phyloP scores from a whole-genome alignment of 2,888 invertebrate species.

The Autographa gamma region DNA sequence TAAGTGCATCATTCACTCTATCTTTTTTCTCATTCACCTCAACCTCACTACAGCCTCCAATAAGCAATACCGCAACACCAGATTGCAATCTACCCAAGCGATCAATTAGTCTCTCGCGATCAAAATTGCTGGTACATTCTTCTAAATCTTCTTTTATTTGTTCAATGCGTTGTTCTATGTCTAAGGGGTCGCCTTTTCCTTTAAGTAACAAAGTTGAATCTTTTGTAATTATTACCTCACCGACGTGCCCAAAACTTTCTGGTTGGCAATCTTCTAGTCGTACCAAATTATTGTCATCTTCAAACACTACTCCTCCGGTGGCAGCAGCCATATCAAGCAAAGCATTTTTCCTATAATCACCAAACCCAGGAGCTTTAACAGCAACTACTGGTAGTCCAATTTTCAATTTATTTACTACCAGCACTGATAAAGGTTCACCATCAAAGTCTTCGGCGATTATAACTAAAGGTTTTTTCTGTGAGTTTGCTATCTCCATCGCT shows the following conservation, averaged over 20 bases:
- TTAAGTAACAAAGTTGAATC: conserved; percentile 93
- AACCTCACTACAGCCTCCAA: conserved; percentile 96
- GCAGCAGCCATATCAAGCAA: conserved; percentile 97
- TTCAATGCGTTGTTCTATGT: conserved; percentile 93
- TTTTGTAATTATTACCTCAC: conserved; percentile 97
- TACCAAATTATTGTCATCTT: conserved; percentile 96
- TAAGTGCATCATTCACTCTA: conserved; percentile 97
- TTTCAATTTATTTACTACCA: conserved; percentile 96
- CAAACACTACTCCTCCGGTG: conserved; percentile 97
- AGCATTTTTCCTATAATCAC: conserved; percentile 96
- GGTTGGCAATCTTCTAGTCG: conserved; percentile 96
- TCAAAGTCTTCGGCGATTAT: conserved; percentile 98
- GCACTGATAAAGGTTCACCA: conserved; percentile 96
- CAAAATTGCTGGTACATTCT: conserved; percentile 95
- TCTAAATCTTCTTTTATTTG: conserved; percentile 95
- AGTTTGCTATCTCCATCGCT: conserved; percentile 97
- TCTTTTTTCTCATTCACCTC: conserved; percentile 99
- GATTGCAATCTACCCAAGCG: conserved; percentile 95
- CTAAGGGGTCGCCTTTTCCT: conserved; percentile 93
- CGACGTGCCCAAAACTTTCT: conserved; percentile 94
- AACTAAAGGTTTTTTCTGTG: conserved; percentile 96
- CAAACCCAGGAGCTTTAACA: conserved; percentile 98
- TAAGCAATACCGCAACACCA: conserved; percentile 92
- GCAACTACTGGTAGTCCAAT: conserved; percentile 97
- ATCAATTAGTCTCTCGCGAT: conserved; percentile 96